These are phyloP conservation scores for Mus minutoides DNA, from an alignment of 2,797 vertebrate genomes.

Conservation along the genomic window DNA sequence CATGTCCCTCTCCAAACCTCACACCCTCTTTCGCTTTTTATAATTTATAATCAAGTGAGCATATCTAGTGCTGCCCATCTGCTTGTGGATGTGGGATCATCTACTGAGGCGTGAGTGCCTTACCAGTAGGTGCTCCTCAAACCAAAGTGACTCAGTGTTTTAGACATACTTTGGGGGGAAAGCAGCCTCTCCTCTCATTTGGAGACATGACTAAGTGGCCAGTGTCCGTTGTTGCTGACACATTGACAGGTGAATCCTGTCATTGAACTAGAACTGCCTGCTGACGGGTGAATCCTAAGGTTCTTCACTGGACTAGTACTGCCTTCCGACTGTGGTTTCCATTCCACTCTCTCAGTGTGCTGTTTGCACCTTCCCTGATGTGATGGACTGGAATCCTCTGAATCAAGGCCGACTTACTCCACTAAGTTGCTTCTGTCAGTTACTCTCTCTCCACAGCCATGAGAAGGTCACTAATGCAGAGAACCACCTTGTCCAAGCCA, in stretches of 20 bases:
- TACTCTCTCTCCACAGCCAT: not conserved
- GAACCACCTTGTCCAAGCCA: not conserved
- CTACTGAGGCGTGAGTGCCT: not conserved
- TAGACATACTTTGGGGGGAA: conserved; percentile 56
- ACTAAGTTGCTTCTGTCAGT: not conserved
- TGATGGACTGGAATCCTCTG: not conserved
- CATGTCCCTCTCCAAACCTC: not conserved
- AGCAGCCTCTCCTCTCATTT: not conserved
- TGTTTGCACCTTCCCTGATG: not conserved
- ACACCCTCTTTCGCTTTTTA: not conserved
- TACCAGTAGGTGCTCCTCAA: not conserved
- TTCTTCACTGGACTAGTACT: rapidly evolving
- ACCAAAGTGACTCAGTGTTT: not conserved
- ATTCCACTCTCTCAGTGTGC: not conserved
- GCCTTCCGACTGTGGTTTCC: not conserved
- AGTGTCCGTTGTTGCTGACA: not conserved
- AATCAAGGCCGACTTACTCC: not conserved
- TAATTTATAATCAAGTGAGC: not conserved
- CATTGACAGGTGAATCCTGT: not conserved
- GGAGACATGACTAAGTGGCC: conserved; percentile 8
- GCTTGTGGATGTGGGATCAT: not conserved
- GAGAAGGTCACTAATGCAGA: no score
- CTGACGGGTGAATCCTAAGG: not conserved
- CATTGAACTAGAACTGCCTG: rapidly evolving
- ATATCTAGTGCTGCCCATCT: not conserved